phyloP scores from a whole-genome alignment of 2,888 invertebrate species.

The Yponomeuta plumbellus region DNA sequence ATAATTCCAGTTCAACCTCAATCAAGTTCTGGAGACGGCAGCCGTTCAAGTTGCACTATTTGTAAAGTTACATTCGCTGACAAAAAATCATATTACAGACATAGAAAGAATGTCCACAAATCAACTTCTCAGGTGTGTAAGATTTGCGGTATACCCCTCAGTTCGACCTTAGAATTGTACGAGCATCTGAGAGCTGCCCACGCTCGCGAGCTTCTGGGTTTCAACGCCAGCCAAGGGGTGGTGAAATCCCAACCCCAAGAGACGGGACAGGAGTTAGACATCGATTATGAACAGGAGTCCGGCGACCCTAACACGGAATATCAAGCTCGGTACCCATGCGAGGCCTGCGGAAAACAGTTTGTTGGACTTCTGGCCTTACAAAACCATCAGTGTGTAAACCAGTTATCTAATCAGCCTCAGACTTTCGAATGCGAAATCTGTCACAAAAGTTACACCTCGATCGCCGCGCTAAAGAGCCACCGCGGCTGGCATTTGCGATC shows the following conservation, averaged over 20 bases:
- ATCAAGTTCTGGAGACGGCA: conserved; percentile 27
- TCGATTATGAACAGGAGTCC: conserved; percentile 58
- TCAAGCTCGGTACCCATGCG: conserved; percentile 72
- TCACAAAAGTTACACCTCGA: conserved; percentile 79
- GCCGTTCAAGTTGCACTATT: conserved; percentile 74
- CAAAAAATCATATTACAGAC: conserved; percentile 77
- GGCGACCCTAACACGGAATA: conserved; percentile 60
- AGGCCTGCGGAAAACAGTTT: conserved; percentile 74
- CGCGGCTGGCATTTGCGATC: conserved; percentile 81
- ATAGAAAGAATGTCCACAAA: conserved; percentile 75
- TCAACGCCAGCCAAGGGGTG: conserved; percentile 61
- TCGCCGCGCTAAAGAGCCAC: conserved; percentile 80
- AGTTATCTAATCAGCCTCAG: conserved; percentile 46
- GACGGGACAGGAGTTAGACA: conserved; percentile 44
- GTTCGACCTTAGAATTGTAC: conserved; percentile 78
- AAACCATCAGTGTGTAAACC: conserved; percentile 73
- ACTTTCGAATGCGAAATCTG: conserved; percentile 80
- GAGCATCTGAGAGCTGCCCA: conserved; percentile 79
- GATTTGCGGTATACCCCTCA: conserved; percentile 79
- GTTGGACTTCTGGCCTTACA: conserved; percentile 70
- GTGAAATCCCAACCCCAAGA: conserved; percentile 40
- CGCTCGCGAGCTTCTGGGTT: conserved; percentile 68
- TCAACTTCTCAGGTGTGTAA: conserved; percentile 76
- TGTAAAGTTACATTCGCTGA: conserved; percentile 79
- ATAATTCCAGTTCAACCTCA: background rate